Evolutionary conservation across 2,888 invertebrate genomes (phyloP).

Genomic region (Noctua janthe): DNA sequence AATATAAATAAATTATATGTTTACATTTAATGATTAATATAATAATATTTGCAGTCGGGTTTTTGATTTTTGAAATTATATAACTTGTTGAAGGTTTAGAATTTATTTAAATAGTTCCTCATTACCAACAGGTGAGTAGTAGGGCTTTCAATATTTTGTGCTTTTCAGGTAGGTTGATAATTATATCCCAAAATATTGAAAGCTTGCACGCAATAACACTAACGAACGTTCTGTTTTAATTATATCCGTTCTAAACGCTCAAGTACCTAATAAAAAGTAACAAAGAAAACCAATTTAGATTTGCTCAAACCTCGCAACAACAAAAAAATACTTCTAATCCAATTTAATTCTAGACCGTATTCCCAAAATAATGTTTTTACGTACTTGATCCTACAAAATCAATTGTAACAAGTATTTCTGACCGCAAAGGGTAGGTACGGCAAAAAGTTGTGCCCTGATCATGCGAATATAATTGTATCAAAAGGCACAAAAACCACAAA

Average conservation of each 20-base stretch:
- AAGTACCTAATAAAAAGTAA: constrained; percentile 1
- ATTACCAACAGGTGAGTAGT: too few relatives aligned
- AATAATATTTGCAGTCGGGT: too few relatives aligned
- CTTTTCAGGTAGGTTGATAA: not conserved
- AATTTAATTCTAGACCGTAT: constrained; percentile 38
- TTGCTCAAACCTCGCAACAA: not conserved
- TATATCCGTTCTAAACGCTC: not conserved
- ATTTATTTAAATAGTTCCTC: not conserved
- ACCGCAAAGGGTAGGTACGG: constrained; percentile 14
- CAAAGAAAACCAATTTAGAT: not conserved
- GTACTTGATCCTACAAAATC: constrained; percentile 27
- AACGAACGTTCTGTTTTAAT: not conserved
- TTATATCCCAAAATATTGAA: not conserved
- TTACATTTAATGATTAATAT: too few relatives aligned
- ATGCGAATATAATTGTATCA: constrained; percentile 56
- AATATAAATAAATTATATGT: too few relatives aligned
- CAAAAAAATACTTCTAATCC: constrained; percentile 28
- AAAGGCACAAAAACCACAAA: constrained; percentile 56
- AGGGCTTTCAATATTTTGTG: not conserved
- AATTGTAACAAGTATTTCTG: constrained; percentile 40
- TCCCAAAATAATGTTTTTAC: constrained; percentile 24
- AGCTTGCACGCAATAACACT: not conserved
- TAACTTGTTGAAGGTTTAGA: too few relatives aligned
- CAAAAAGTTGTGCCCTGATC: constrained; percentile 51
- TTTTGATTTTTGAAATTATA: too few relatives aligned